phyloP scores from a whole-genome alignment of 2,888 invertebrate species.

The Amphipoea oculea region DNA sequence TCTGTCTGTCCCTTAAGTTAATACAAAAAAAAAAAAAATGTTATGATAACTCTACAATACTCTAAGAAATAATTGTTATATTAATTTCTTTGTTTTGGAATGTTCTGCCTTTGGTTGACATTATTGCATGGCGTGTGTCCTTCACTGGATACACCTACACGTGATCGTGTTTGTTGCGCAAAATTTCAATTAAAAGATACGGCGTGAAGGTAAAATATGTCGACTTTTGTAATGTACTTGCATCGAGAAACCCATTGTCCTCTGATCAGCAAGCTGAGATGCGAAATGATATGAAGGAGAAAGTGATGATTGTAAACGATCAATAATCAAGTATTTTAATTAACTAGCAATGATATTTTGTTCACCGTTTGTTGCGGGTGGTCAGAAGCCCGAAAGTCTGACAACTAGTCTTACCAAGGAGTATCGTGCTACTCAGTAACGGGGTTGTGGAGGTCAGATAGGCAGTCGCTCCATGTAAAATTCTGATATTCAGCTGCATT shows the following conservation, averaged over 20 bases:
- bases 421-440: neutral
- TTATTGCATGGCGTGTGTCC: neutral
- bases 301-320: neutral
- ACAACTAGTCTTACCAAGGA: neutral
- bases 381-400: no score
- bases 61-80: neutral
- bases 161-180: neutral
- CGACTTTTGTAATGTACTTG: neutral
- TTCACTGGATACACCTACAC: neutral
- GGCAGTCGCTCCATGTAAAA: no score
- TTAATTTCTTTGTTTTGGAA: neutral
- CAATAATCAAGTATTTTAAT: neutral
- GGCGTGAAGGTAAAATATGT: neutral
- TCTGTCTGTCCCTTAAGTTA: neutral
- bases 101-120: neutral
- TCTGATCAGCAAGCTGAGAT: neutral
- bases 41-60: neutral
- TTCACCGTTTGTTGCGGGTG: neutral
- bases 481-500: no score
- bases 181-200: neutral
- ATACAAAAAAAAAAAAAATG: neutral
- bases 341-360: neutral
- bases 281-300: neutral
- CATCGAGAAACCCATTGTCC: neutral
- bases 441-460: no score